Base-by-base conservation (phyloP, 2,113 vertebrate genomes). In the Oncorhynchus kisutch region DNA sequence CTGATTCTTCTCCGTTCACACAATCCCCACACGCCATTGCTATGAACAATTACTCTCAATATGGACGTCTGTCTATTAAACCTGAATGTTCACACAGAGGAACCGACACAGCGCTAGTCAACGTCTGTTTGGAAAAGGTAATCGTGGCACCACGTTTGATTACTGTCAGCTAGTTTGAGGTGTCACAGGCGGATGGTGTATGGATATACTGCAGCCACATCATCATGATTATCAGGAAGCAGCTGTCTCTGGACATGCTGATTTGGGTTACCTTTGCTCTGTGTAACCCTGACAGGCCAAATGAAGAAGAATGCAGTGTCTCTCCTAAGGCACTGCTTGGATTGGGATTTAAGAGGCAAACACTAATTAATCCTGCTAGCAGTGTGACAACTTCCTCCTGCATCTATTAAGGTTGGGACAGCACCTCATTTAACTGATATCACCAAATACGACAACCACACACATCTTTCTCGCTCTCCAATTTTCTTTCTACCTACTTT, bases 151-250 rank as follows among this genome's bases (percentile, higher is more conserved):
- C 59, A 65, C 49, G 87, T 88, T 87, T 81, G 39, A 87, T 90
- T 83, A 81, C 79, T 76, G 76, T 49, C 16, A 25, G 80, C 80
- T 71, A 13, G 71, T 87, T 84, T 75, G 76, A 77, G 80, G 85
- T 82, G 76, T 75, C 45, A 72, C 77, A 71, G 84, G 39, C 39
- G 39, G 39, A 39, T 39, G 34, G 34, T 39, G 82, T 85, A 82
- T 31, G 73, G 86, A 83, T 67, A 27, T 65, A 81, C 82, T 39
- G 81, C 75, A 67, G 79, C 77, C 86, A 78, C 86, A 81, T 79
- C 70, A 84, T 84, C 89, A 82, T 92, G 92, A 92, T 91, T 90
- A 88, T 88, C 88, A 93, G 89, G 79, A 91, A 92, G 87, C 87
- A 84, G 79, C 87, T 89, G 89, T 88, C 86, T 79, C 74, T 80